Evolutionary conservation across 1,140 invertebrate genomes (phyloP), one percentile per base, ranked within the genome.

Genomic region (Telenomus remus): DNA sequence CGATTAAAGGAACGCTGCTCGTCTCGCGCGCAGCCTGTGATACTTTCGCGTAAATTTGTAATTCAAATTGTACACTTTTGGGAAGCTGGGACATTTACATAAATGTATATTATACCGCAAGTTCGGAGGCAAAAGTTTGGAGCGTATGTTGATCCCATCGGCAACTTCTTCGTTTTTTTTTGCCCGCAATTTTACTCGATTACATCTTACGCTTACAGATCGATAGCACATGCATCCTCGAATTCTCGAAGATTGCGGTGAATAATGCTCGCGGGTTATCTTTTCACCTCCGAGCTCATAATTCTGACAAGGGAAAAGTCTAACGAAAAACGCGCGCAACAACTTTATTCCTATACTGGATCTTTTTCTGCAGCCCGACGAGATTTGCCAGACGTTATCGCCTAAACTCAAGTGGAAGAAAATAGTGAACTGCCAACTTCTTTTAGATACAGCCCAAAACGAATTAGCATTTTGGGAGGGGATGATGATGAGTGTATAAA

Each of bases 371-470:
- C 71, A 27, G 16, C 33, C 54, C 63, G 65, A 49, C 51, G 37
- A 72, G 66, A 75, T 75, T 76, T 53, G 6, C 19, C 48, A 74
- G 79, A 71, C 78, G 80, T 85, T 86, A 86, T 85, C 70, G 55
- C 84, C 59, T 78, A 78, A 84, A 86, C 80, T 86, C 86, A 86
- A 88, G 85, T 85, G 83, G 83, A 86, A 86, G 85, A 86, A 87
- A 85, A 86, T 87, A 83, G 80, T 79, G 77, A 59, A 63, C 68
- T 63, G 64, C n/a, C 37, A 9, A 39, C n/a, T 39, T 39, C 37
- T 39, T n/a, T 11, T 39, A 39, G n/a, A 39, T 10, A n/a, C n/a
- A n/a, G n/a, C n/a, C n/a, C n/a, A n/a, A n/a, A n/a, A 11, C 9
- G 37, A 39, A 39, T 27, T 27, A 27, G 19, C 19, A 27, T 27